Evolutionary conservation across 2,113 vertebrate genomes (phyloP).

Genomic region (Chrysochloris asiatica): DNA sequence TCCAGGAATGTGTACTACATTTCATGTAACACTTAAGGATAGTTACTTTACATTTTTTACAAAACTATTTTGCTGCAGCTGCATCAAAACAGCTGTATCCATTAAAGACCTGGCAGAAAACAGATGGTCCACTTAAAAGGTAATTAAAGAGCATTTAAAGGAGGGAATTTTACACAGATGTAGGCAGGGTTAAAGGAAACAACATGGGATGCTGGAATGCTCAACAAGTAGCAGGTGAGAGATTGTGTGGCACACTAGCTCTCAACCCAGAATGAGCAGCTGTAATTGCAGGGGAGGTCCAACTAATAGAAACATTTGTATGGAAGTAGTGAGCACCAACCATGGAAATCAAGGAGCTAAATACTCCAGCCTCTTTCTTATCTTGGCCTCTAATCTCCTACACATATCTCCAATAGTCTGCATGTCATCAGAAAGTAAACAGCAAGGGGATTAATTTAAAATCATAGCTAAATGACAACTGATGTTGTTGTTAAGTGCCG

Average conservation of each 20-base stretch:
- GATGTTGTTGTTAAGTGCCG: too few species aligned
- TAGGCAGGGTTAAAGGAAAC: background rate
- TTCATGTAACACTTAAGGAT: background rate
- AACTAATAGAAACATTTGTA: background rate
- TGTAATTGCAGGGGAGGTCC: background rate
- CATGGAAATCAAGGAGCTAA: background rate
- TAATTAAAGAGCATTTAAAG: constrained; percentile 14
- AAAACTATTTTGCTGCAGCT: background rate
- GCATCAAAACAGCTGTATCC: constrained; percentile 2
- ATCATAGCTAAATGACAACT: too few species aligned
- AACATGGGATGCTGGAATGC: background rate
- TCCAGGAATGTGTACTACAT: background rate
- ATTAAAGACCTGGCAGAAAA: constrained; percentile 5
- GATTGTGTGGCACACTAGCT: background rate
- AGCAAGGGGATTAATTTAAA: background rate
- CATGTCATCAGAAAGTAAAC: background rate
- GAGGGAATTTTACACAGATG: background rate
- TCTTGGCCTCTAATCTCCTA: background rate
- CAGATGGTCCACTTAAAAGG: background rate
- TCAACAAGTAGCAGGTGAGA: background rate
- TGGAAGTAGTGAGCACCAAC: background rate
- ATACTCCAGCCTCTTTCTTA: background rate
- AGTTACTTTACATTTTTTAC: background rate
- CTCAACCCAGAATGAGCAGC: background rate
- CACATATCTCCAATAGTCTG: background rate